Conservation (phyloP, 2,113 vertebrate genomes). For the Mobula hypostoma region DNA sequence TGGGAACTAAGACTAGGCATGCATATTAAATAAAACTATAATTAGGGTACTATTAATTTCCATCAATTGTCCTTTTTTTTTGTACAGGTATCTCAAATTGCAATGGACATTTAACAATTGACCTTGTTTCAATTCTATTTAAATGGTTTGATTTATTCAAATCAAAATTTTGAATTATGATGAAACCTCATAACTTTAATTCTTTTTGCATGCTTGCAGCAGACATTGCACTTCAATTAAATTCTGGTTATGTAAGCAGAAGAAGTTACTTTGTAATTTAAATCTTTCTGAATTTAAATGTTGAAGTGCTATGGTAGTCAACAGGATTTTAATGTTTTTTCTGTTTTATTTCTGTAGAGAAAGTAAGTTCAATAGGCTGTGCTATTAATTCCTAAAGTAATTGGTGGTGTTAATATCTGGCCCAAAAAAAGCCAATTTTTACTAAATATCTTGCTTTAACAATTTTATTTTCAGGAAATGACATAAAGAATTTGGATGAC, state of each 20-base stretch:
- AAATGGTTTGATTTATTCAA: not conserved
- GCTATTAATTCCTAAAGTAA: not conserved
- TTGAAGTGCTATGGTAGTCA: not conserved
- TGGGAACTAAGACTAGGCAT: too few relatives aligned
- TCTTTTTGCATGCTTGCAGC: not conserved
- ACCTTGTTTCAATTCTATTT: not conserved
- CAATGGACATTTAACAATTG: too few relatives aligned
- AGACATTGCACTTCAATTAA: not conserved
- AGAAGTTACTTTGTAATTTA: not conserved
- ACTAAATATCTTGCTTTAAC: not conserved
- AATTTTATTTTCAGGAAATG: slow-evolving; percentile 43
- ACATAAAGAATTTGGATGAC: slow-evolving; percentile 64
- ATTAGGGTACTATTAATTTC: too few relatives aligned
- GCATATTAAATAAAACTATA: too few relatives aligned
- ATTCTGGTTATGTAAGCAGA: not conserved
- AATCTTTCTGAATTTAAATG: not conserved
- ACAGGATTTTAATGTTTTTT: not conserved
- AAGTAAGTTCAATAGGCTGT: not conserved
- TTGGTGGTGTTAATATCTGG: not conserved
- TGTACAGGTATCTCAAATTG: too few relatives aligned
- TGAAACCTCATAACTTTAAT: not conserved
- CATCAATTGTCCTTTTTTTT: too few relatives aligned
- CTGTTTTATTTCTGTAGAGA: not conserved
- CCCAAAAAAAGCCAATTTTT: not conserved
- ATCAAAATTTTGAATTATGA: not conserved